A percentile compares a stretch with the other conserved stretches of the same genome.
Conservation (phyloP, 2,888 invertebrate species). For the Ecliptopera silaceata region DNA sequence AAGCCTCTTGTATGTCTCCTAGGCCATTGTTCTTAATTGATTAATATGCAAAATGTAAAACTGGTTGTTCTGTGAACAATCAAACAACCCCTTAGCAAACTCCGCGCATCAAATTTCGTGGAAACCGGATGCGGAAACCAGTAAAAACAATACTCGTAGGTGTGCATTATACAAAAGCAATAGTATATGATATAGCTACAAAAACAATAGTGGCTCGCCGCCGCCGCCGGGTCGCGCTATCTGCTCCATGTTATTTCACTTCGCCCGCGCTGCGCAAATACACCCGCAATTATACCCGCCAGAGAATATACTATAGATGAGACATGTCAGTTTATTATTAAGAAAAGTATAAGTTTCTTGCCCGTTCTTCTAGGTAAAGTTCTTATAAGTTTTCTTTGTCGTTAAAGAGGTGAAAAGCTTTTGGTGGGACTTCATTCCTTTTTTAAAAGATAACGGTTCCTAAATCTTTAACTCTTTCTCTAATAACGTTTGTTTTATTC, state of each 20-base stretch:
- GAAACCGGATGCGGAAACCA: conserved; percentile 14
- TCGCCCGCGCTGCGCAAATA: conserved; percentile 65
- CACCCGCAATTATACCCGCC: conserved; percentile 53
- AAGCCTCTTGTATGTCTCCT: too few species aligned
- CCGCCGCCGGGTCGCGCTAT: conserved; percentile 54
- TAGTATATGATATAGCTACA: conserved; percentile 36
- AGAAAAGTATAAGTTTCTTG: too few species aligned
- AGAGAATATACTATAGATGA: conserved; percentile 10
- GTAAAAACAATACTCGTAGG: conserved; percentile 43
- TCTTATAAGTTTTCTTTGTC: too few species aligned
- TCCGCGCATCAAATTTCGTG: background rate
- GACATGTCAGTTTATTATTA: too few species aligned
- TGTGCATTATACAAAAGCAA: conserved; percentile 39
- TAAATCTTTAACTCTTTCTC: too few species aligned
- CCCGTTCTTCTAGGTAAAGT: too few species aligned
- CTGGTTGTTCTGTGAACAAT: background rate
- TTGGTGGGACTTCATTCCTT: too few species aligned
- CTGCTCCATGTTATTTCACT: conserved; percentile 71
- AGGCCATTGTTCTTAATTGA: too few species aligned
- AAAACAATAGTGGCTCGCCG: conserved; percentile 36
- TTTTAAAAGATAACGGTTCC: too few species aligned
- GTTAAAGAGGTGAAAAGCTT: too few species aligned
- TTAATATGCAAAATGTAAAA: background rate
- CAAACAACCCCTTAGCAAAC: too few species aligned
- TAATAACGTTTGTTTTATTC: too few species aligned